phyloP scores from a whole-genome alignment of 2,888 invertebrate genomes.

The Phyto melanocephala region DNA sequence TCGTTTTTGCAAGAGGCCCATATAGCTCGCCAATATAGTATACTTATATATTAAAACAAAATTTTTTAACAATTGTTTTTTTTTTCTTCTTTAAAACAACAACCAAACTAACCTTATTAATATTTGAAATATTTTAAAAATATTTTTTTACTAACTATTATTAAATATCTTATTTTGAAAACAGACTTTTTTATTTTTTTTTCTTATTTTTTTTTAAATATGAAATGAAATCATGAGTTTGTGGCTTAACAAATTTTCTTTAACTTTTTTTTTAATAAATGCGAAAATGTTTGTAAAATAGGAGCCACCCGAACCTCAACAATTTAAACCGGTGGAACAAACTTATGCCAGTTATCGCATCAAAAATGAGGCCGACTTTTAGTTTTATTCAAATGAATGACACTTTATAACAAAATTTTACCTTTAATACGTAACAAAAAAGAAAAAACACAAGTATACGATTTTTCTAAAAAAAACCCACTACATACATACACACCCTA shows the following conservation, averaged over 20 bases:
- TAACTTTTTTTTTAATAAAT: slow-evolving; percentile 2
- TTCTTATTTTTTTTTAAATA: slow-evolving; percentile 55
- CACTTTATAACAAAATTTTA: slow-evolving; percentile 27
- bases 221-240: slow-evolving; percentile 20
- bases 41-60: slow-evolving; percentile 64
- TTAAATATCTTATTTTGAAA: slow-evolving; percentile 65
- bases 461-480: slow-evolving; percentile 62
- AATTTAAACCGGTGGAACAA: slow-evolving; percentile 75
- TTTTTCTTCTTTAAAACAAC: slow-evolving; percentile 38
- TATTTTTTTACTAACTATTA: slow-evolving; percentile 69
- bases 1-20: slow-evolving; percentile 81
- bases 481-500: slow-evolving; percentile 26
- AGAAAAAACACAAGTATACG: slow-evolving; percentile 67
- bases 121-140: slow-evolving; percentile 58
- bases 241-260: background rate
- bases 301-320: slow-evolving; percentile 66
- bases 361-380: slow-evolving; percentile 76
- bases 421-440: slow-evolving; percentile 44
- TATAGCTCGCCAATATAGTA: slow-evolving; percentile 80
- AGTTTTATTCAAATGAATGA: slow-evolving; percentile 55
- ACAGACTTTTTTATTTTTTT: background rate
- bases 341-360: slow-evolving; percentile 76
- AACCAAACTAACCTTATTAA: slow-evolving; percentile 49
- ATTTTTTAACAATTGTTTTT: slow-evolving; percentile 46
- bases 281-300: slow-evolving; percentile 43